Evolutionary conservation across 1,140 invertebrate species (phyloP).

Genomic region (Vanessa atalanta): DNA sequence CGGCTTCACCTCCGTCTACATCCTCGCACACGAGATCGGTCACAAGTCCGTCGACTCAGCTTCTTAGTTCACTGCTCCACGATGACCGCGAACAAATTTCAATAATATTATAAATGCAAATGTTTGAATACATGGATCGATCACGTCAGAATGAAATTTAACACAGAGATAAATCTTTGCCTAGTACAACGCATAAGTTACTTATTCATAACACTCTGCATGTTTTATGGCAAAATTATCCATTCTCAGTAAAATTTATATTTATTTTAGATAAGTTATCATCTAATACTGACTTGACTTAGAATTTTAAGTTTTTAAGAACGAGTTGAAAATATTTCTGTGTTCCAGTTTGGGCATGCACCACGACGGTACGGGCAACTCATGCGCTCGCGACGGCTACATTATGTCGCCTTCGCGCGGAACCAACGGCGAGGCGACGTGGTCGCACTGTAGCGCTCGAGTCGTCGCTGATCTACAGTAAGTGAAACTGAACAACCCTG

Average conservation of each 20-base stretch:
- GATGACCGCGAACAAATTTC: too few species aligned
- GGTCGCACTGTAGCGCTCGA: slow-evolving; percentile 86
- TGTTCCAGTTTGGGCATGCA: slow-evolving; percentile 88
- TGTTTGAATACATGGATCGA: too few species aligned
- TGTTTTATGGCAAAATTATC: too few species aligned
- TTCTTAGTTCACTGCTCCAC: not conserved
- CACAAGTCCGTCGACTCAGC: slow-evolving; percentile 85
- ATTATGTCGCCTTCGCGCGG: slow-evolving; percentile 92
- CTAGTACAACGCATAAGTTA: too few species aligned
- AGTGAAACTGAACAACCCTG: not conserved
- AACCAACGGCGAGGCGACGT: slow-evolving; percentile 86
- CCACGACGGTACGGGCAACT: slow-evolving; percentile 87
- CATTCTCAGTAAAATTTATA: too few species aligned
- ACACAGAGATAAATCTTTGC: too few species aligned
- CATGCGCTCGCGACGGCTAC: slow-evolving; percentile 87
- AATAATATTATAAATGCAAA: too few species aligned
- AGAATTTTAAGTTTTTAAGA: not conserved
- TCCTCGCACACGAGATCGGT: slow-evolving; percentile 91
- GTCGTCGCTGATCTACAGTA: slow-evolving; percentile 80
- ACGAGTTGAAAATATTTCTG: not conserved
- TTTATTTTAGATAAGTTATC: too few species aligned
- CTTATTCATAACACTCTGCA: too few species aligned
- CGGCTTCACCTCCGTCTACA: slow-evolving; percentile 89
- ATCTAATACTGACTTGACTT: not conserved
- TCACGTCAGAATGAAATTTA: too few species aligned